Evolutionary conservation across 2,113 vertebrate genomes (phyloP), one percentile per base, ranked within the genome.

Genomic region (Siniperca knerii): DNA sequence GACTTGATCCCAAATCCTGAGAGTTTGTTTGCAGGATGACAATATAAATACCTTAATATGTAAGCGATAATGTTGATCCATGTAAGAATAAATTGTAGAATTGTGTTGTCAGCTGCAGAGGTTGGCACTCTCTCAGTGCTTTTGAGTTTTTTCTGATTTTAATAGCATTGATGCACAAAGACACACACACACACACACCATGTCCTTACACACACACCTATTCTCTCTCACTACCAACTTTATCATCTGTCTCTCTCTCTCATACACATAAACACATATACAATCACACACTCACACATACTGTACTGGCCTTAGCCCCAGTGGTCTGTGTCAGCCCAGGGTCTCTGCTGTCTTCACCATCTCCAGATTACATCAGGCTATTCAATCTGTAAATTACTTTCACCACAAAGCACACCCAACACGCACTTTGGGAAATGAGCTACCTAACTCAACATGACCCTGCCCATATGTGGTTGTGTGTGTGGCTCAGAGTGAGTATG

Each of bases 351-450:
- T 93, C 92, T 93, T 93, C 90, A 94, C 95, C 89, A 93, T 93
- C 90, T 92, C 85, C 87, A 94, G 94, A 94, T 95, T 94, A 94
- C 93, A 95, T 94, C 92, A 92, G 84, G 90, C 89, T 93, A 88
- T 94, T 93, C 94, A 93, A 92, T 95, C 92, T 92, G 84, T 94
- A 93, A 95, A 94, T 94, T 93, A 94, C 93, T 93, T 92, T 87
- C 88, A 91, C 83, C 92, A 89, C 88, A 92, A 91, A 92, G 91
- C 90, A 90, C 92, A 92, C 86, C 84, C 94, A 92, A 90, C 92
- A 86, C 89, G 90, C 94, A 95, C 94, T 95, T 91, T 95, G 92
- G 92, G 90, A 95, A 93, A 95, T 94, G 93, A 95, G 93, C 92
- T 93, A 60, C 89, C 90, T 93, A 92, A 93, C 92, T 92, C 90